A percentile compares a stretch with the other conserved stretches of the same genome.
Evolutionary conservation across 2,888 invertebrate genomes (phyloP).

Genomic region (Salticus scenicus): DNA sequence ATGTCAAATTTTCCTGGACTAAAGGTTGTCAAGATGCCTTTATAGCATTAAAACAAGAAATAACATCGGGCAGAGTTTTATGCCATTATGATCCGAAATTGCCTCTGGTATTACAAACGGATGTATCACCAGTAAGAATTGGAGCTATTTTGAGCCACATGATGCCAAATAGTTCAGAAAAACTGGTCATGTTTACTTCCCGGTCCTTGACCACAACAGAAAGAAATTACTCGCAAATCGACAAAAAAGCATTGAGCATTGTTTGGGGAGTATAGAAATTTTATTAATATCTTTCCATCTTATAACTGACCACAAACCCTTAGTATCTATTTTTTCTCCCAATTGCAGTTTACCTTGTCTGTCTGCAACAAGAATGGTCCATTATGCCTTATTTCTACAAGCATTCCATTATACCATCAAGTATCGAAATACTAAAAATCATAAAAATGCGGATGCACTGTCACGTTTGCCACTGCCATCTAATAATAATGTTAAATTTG

Average conservation of each 20-base stretch:
- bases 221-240: constrained; percentile 75
- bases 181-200: constrained; percentile 76
- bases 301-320: constrained; percentile 74
- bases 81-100: constrained; percentile 72
- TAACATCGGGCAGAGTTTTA: constrained; percentile 64
- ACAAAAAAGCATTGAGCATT: constrained; percentile 75
- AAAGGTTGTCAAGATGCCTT: constrained; percentile 40
- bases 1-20: constrained; percentile 41
- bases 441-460: constrained; percentile 38
- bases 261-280: constrained; percentile 74
- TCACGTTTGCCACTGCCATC: constrained; percentile 33
- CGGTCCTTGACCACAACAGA: constrained; percentile 73
- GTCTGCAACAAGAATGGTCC: constrained; percentile 73
- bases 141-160: constrained; percentile 75
- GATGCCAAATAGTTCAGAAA: constrained; percentile 74
- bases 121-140: constrained; percentile 74
- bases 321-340: constrained; percentile 74
- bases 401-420: constrained; percentile 43
- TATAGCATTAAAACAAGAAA: constrained; percentile 37
- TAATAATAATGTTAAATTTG: constrained; percentile 25
- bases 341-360: constrained; percentile 73
- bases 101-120: constrained; percentile 72
- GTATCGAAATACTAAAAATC: constrained; percentile 39
- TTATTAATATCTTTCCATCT: constrained; percentile 72
- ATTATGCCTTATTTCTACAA: constrained; percentile 72